These are phyloP conservation scores for Axea sp. DNA, from an alignment of 2,888 invertebrate genomes.

Conservation along the genomic window DNA sequence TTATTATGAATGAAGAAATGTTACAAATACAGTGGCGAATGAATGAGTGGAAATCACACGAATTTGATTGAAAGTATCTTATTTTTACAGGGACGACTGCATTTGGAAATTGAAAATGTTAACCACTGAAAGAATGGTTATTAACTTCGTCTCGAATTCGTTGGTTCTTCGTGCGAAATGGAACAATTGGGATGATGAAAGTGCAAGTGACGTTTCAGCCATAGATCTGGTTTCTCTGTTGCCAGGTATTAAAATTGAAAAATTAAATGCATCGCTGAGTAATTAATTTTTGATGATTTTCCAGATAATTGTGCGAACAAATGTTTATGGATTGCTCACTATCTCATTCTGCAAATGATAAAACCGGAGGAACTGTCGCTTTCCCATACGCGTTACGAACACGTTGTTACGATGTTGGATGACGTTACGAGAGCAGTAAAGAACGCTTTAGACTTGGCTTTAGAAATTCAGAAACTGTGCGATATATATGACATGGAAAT, in stretches of 20 bases:
- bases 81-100: not conserved
- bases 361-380: not conserved
- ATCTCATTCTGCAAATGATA: slow-evolving; percentile 1
- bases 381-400: slow-evolving; percentile 4
- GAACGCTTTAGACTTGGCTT: not conserved
- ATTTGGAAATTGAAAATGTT: slow-evolving; percentile 4
- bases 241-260: slow-evolving; percentile 7
- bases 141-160: slow-evolving; percentile 4
- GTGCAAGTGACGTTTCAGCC: not conserved
- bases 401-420: slow-evolving; percentile 1
- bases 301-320: slow-evolving; percentile 9
- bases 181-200: slow-evolving; percentile 9
- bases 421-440: slow-evolving; percentile 1
- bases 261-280: too few relatives aligned
- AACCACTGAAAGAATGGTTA: slow-evolving; percentile 4
- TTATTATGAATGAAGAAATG: slow-evolving; percentile 1
- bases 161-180: not conserved
- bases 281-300: not conserved
- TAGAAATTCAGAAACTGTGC: slow-evolving; percentile 1
- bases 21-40: too few relatives aligned
- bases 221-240: slow-evolving; percentile 5
- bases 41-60: too few relatives aligned
- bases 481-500: not conserved
- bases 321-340: slow-evolving; percentile 9
- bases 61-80: too few relatives aligned